Conservation (phyloP, 2,797 vertebrate species). For the Eulemur coronatus region DNA sequence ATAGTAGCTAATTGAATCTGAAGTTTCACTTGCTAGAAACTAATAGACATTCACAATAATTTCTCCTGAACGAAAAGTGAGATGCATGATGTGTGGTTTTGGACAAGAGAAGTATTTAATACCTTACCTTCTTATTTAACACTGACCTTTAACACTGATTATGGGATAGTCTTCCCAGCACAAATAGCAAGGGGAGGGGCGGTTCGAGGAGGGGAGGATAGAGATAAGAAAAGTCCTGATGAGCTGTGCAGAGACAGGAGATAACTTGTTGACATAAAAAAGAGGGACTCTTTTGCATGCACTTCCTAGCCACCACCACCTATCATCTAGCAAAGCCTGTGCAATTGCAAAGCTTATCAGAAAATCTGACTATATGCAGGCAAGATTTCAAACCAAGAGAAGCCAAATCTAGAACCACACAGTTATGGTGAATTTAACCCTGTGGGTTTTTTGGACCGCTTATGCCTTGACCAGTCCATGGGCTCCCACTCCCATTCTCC, state of each 20-base stretch:
- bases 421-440: not conserved
- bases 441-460: not conserved
- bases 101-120: constrained; percentile 73
- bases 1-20: constrained; percentile 53
- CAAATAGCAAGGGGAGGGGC: constrained; percentile 4
- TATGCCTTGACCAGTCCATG: not conserved
- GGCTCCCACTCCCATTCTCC: not conserved
- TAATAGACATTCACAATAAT: constrained; percentile 71
- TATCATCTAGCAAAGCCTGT: constrained; percentile 52
- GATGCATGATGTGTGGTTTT: constrained; percentile 69
- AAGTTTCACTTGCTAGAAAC: constrained; percentile 64
- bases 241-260: constrained; percentile 59
- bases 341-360: not conserved
- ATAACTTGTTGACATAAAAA: constrained; percentile 72
- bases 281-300: constrained; percentile 70
- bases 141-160: constrained; percentile 71
- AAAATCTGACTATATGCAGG: not conserved
- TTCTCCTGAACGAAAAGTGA: constrained; percentile 74
- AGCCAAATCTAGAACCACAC: not conserved
- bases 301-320: constrained; percentile 61
- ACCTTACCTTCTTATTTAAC: constrained; percentile 74
- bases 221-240: constrained; percentile 37
- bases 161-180: constrained; percentile 65
- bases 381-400: not conserved
- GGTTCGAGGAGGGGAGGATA: not conserved